phyloP scores from a whole-genome alignment of 64 coral and sea anemone species.

The Platygyra sinensis region DNA sequence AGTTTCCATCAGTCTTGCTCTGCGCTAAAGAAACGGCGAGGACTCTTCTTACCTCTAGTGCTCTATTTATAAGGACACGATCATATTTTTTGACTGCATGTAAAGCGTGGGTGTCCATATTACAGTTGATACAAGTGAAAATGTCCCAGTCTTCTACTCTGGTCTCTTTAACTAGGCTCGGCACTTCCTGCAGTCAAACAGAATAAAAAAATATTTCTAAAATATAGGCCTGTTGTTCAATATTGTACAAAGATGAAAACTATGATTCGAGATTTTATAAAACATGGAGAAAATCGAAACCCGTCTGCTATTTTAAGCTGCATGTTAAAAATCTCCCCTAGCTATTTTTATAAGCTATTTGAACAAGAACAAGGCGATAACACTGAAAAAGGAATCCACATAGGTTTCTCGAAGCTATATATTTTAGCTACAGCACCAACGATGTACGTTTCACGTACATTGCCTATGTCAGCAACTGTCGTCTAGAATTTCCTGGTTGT shows the following conservation, averaged over 20 bases:
- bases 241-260: neutral
- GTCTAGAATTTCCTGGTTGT: neutral
- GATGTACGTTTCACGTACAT: neutral
- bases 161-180: conserved; percentile 53
- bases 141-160: conserved; percentile 83
- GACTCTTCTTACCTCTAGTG: conserved; percentile 57
- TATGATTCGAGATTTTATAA: neutral
- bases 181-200: conserved; percentile 66
- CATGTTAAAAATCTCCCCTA: neutral
- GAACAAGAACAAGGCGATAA: neutral
- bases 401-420: neutral
- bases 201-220: neutral
- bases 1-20: neutral
- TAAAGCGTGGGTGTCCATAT: conserved; percentile 45
- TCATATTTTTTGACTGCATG: conserved; percentile 79
- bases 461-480: neutral
- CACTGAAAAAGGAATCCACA: neutral
- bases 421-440: neutral
- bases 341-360: no score
- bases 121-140: conserved; percentile 79
- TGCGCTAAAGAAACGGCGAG: neutral
- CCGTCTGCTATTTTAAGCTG: neutral
- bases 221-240: neutral
- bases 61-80: conserved; percentile 63
- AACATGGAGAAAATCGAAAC: neutral